Percentiles rank a stretch among this genome's conserved stretches.
phyloP scores from a whole-genome alignment of 2,113 vertebrate species.

The Ictidomys tridecemlineatus region DNA sequence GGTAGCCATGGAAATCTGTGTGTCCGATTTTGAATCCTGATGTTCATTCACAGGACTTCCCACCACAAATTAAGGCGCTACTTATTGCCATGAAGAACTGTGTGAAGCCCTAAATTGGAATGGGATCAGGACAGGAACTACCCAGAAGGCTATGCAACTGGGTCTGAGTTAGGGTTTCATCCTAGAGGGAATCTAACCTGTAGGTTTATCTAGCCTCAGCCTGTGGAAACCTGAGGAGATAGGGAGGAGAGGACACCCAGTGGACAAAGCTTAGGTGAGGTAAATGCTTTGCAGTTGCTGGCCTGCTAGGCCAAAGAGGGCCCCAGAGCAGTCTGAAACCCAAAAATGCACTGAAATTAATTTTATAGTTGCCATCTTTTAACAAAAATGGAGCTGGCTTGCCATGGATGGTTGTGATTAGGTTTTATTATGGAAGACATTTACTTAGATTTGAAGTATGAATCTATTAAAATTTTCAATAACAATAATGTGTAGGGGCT shows the following conservation, averaged over 20 bases:
- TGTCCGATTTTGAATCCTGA: neutral
- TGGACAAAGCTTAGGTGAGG: neutral
- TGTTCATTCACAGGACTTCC: neutral
- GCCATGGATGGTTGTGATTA: neutral
- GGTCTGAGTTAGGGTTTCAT: neutral
- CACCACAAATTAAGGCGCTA: neutral
- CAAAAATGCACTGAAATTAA: neutral
- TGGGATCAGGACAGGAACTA: neutral
- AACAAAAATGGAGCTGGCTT: neutral
- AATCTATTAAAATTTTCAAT: neutral
- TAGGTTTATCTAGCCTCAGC: neutral
- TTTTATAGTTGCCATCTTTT: neutral
- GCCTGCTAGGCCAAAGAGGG: neutral
- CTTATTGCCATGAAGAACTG: neutral
- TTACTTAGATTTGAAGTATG: neutral
- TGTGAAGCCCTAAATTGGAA: neutral
- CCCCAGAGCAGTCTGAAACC: neutral
- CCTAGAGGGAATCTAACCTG: neutral
- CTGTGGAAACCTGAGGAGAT: neutral
- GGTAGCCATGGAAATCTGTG: neutral
- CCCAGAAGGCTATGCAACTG: too few species aligned
- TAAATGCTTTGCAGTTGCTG: neutral
- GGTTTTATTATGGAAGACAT: neutral
- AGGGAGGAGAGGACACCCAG: too few species aligned
- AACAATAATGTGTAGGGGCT: neutral